These are phyloP conservation scores for Callionymus lyra DNA, from an alignment of 2,113 vertebrate species.

Conservation along the genomic window DNA sequence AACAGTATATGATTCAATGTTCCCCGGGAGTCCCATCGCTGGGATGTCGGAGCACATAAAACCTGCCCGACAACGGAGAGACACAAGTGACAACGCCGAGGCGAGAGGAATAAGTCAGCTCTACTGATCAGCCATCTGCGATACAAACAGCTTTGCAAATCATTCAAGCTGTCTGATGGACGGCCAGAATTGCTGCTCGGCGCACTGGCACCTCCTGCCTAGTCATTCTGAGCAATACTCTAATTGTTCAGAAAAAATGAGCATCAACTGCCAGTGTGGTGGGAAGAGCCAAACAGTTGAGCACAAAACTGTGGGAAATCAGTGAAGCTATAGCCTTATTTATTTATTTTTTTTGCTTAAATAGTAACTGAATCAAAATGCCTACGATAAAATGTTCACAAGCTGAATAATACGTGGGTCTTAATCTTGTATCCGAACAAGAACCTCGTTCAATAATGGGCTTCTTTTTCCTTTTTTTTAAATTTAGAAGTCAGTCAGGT, in stretches of 20 bases:
- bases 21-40: conserved; percentile 4
- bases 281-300: conserved; percentile 21
- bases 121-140: conserved; percentile 72
- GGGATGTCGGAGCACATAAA: no score
- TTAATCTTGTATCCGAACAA: no score
- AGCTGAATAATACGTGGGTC: no score
- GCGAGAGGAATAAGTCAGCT: conserved; percentile 54
- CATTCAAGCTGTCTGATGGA: conserved; percentile 50
- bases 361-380: no score
- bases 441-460: no score
- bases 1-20: conserved; percentile 20
- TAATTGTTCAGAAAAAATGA: conserved; percentile 48
- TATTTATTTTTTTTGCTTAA: no score
- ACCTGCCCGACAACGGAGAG: conserved; percentile 34
- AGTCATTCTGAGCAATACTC: conserved; percentile 33
- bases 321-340: not conserved
- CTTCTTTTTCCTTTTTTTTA: no score
- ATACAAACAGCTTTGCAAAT: conserved; percentile 60
- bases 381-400: no score
- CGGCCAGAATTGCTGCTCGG: conserved; percentile 52
- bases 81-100: conserved; percentile 35
- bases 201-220: conserved; percentile 46
- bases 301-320: conserved; percentile 5
- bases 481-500: no score
- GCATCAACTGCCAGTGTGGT: conserved; percentile 24